These are phyloP conservation scores for Scolopax mira DNA, from an alignment of 2,113 vertebrate species.

Conservation along the genomic window DNA sequence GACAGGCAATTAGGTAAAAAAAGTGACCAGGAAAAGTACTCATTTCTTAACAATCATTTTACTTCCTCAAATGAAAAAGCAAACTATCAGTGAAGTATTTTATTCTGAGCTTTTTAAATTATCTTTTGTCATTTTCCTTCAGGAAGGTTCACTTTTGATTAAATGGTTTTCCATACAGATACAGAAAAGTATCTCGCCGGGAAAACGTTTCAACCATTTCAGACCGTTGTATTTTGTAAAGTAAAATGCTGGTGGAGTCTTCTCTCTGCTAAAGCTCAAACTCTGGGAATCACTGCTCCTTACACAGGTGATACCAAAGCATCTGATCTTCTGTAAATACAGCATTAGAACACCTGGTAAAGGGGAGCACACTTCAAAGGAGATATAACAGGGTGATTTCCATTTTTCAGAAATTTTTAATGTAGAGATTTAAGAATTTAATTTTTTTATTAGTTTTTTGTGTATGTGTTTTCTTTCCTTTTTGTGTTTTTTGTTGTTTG, in stretches of 20 bases:
- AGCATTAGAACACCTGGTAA: not conserved
- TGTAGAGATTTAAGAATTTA: not conserved
- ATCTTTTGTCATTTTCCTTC: not conserved
- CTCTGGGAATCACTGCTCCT: not conserved
- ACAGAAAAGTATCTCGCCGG: not conserved
- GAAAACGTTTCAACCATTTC: not conserved
- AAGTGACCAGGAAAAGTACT: not conserved
- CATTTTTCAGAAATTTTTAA: not conserved
- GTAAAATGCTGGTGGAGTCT: not conserved
- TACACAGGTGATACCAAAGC: not conserved
- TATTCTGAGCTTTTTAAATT: not conserved
- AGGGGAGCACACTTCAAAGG: not conserved
- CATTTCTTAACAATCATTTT: not conserved
- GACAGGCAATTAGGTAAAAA: not conserved
- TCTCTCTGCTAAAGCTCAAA: not conserved
- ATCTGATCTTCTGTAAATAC: not conserved
- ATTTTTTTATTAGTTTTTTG: not conserved
- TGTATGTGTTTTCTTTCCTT: no score
- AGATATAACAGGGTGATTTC: not conserved
- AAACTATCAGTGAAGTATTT: not conserved
- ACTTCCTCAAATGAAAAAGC: not conserved
- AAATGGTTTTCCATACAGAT: not conserved
- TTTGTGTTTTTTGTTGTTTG: no score
- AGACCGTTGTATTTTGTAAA: not conserved
- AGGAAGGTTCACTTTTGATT: not conserved